These are phyloP conservation scores for Epicampocera succincta DNA, from an alignment of 2,888 invertebrate species.

Conservation along the genomic window DNA sequence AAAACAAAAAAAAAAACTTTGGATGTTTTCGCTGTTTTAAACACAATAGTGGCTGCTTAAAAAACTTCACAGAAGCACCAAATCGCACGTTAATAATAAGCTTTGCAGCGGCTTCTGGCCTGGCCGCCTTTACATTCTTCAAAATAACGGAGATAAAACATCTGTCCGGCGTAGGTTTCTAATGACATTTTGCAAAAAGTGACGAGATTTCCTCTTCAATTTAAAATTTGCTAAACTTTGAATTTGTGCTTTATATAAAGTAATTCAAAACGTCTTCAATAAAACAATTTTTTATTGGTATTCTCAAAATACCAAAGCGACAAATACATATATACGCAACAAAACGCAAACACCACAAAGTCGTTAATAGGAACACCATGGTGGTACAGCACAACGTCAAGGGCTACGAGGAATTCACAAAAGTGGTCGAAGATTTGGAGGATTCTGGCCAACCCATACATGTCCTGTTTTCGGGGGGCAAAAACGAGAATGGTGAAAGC, in stretches of 20 bases:
- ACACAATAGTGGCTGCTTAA: no score
- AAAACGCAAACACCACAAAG: not conserved
- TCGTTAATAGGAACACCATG: constrained; percentile 74
- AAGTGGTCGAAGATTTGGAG: constrained; percentile 80
- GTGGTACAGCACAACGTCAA: constrained; percentile 81
- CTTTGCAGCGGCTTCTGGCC: no score
- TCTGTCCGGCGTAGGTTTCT: no score
- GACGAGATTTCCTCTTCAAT: not conserved
- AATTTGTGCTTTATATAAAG: no score
- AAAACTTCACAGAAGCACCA: no score
- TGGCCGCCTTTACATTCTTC: no score
- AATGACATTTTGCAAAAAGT: not conserved
- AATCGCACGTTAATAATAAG: no score
- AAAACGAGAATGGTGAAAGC: constrained; percentile 85
- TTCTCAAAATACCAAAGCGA: constrained; percentile 68
- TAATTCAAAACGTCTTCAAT: constrained; percentile 71
- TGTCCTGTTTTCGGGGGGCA: constrained; percentile 81
- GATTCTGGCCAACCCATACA: constrained; percentile 77
- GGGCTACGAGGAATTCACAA: constrained; percentile 81
- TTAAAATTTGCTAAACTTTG: not conserved
- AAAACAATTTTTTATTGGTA: constrained; percentile 59
- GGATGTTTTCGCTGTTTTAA: no score
- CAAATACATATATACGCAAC: constrained; percentile 39
- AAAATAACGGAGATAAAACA: no score
- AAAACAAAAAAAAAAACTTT: no score